These are phyloP conservation scores for Heterodera filipjevi DNA, from an alignment of 2,888 invertebrate genomes.

Conservation along the genomic window DNA sequence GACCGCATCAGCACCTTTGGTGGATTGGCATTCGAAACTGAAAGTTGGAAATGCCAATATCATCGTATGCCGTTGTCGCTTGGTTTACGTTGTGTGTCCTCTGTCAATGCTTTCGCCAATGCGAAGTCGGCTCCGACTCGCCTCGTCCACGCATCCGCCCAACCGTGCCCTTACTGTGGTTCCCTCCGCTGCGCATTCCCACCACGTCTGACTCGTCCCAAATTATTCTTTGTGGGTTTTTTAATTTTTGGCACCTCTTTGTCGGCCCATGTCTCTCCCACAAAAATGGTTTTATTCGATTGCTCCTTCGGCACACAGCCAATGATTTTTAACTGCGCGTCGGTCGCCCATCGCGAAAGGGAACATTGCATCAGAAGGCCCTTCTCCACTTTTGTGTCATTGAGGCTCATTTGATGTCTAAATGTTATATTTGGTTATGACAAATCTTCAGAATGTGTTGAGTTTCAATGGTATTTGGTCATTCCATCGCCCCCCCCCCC, in stretches of 20 bases:
- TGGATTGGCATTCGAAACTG: constrained; percentile 60
- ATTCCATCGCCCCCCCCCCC: not conserved
- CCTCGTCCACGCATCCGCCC: constrained; percentile 39
- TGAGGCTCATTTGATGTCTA: constrained; percentile 39
- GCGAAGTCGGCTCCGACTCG: constrained; percentile 47
- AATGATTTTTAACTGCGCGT: constrained; percentile 32
- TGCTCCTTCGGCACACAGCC: not conserved
- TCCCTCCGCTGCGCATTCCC: constrained; percentile 23
- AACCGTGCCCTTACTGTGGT: constrained; percentile 2
- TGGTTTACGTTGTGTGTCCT: constrained; percentile 32
- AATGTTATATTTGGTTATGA: not conserved
- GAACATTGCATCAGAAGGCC: constrained; percentile 47
- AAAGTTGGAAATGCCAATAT: constrained; percentile 25
- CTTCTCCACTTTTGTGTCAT: constrained; percentile 47
- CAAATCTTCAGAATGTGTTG: no score
- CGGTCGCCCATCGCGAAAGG: not conserved
- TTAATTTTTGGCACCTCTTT: constrained; percentile 39
- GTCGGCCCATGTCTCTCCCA: constrained; percentile 56
- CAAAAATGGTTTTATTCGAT: constrained; percentile 31
- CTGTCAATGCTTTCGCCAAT: constrained; percentile 54
- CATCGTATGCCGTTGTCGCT: no score
- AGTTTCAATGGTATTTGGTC: no score
- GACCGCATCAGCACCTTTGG: constrained; percentile 52
- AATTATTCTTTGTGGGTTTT: not conserved
- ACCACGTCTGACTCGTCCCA: not conserved